A percentile compares a stretch with the other conserved stretches of the same genome.
Evolutionary conservation across 2,113 vertebrate species (phyloP).

Genomic region (Dissostichus mawsoni): DNA sequence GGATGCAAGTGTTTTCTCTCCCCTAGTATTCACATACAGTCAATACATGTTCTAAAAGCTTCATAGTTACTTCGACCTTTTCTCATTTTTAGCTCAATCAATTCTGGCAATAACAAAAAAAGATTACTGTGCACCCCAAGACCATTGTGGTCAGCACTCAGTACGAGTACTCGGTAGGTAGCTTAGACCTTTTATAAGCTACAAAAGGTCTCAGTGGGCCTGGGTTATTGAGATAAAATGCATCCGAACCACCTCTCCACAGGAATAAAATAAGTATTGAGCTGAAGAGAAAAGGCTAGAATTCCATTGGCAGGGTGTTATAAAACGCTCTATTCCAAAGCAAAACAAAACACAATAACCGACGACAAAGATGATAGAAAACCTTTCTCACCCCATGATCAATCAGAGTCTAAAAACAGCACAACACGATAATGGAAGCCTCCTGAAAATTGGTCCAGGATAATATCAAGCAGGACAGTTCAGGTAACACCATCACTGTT

Average conservation of each 20-base stretch:
- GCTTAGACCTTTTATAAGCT: constrained; percentile 48
- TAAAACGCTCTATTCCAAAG: constrained; percentile 8
- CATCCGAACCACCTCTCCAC: constrained; percentile 28
- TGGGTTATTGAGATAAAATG: constrained; percentile 46
- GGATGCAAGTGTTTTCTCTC: background rate
- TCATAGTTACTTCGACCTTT: constrained; percentile 63
- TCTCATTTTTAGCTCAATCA: constrained; percentile 58
- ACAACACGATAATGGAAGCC: too few relatives aligned
- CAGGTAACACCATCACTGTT: background rate
- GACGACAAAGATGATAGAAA: background rate
- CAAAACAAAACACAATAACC: background rate
- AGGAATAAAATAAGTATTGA: constrained; percentile 32
- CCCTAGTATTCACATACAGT: constrained; percentile 1
- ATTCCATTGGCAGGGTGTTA: background rate
- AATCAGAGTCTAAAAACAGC: background rate
- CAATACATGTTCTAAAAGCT: constrained; percentile 42
- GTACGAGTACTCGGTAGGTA: constrained; percentile 16
- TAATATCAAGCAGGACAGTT: background rate
- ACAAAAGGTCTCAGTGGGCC: constrained; percentile 51
- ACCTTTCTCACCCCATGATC: background rate
- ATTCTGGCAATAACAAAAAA: constrained; percentile 52
- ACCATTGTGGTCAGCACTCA: constrained; percentile 24
- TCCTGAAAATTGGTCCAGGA: background rate
- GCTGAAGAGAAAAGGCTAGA: constrained; percentile 12
- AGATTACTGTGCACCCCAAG: constrained; percentile 19